Conservation (phyloP, 2,888 invertebrate species). For the Scaptomyza reducta region DNA sequence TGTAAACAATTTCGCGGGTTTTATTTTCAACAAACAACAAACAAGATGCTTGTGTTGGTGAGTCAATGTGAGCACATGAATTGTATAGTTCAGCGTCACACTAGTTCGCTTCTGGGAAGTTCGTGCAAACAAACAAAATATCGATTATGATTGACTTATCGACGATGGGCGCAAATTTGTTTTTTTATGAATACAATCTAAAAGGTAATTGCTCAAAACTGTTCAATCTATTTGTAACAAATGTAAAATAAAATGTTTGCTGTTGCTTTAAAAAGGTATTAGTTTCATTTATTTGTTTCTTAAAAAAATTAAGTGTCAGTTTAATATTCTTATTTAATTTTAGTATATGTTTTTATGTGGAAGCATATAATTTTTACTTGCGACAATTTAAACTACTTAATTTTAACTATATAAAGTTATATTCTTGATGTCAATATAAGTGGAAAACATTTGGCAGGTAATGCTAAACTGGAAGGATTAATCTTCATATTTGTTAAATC, state of each 20-base stretch:
- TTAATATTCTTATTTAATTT: not conserved
- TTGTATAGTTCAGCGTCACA: not conserved
- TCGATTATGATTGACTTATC: conserved; percentile 17
- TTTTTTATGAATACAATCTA: not conserved
- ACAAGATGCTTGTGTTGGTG: conserved; percentile 17
- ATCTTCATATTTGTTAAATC: conserved; percentile 86
- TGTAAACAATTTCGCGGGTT: conserved; percentile 46
- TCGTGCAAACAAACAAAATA: not conserved
- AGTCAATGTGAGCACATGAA: not conserved
- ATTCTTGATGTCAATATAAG: conserved; percentile 85
- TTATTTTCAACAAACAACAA: conserved; percentile 38
- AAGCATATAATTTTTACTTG: not conserved
- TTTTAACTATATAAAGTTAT: not conserved
- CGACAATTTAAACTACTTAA: too few species aligned
- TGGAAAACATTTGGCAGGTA: conserved; percentile 90
- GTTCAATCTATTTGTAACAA: not conserved
- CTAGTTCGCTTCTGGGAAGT: not conserved
- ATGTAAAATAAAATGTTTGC: not conserved
- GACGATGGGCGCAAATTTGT: not conserved
- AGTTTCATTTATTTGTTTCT: not conserved
- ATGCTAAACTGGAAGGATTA: conserved; percentile 89
- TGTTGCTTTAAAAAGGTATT: not conserved
- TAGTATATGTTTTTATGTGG: not conserved
- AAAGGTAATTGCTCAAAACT: not conserved
- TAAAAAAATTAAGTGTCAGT: not conserved